phyloP scores from a whole-genome alignment of 92 coral and sea anemone species.

The Galaxea fascicularis region DNA sequence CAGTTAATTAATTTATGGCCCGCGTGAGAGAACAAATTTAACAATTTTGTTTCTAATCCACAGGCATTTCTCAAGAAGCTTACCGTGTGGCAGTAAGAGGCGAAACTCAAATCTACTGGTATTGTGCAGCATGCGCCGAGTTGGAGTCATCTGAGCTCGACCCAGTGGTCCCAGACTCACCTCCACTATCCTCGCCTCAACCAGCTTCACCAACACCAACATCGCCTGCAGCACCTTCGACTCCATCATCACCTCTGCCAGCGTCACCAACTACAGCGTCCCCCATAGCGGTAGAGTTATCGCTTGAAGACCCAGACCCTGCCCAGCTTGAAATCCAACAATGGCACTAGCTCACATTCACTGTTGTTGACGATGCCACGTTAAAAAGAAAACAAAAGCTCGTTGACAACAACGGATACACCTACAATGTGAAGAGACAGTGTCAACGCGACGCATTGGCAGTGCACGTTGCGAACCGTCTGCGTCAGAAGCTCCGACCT shows the following conservation, averaged over 20 bases:
- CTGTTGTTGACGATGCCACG: too few relatives aligned
- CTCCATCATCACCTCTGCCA: conserved; percentile 11
- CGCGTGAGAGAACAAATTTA: conserved; percentile 6
- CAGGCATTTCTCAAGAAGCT: conserved; percentile 16
- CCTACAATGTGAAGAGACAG: background rate
- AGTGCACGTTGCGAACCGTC: conserved; percentile 32
- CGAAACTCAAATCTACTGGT: conserved; percentile 9
- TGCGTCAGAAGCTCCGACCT: conserved; percentile 45
- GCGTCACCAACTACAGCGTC: too few relatives aligned
- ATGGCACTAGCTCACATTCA: background rate
- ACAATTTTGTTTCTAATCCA: background rate
- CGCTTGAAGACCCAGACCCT: too few relatives aligned
- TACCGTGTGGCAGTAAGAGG: conserved; percentile 7
- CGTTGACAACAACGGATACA: too few relatives aligned
- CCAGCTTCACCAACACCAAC: conserved; percentile 9
- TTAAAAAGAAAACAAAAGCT: too few relatives aligned
- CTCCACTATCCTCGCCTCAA: conserved; percentile 8
- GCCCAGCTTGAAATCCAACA: too few relatives aligned
- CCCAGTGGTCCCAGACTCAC: conserved; percentile 23
- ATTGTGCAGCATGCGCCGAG: conserved; percentile 28
- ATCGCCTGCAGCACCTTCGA: conserved; percentile 16
- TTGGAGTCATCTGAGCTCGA: conserved; percentile 29
- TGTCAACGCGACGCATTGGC: background rate
- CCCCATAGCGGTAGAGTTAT: too few relatives aligned
- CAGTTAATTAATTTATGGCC: conserved; percentile 2